Evolutionary conservation across 1,140 invertebrate species (phyloP).

Genomic region (Macrosteles quadrilineatus): DNA sequence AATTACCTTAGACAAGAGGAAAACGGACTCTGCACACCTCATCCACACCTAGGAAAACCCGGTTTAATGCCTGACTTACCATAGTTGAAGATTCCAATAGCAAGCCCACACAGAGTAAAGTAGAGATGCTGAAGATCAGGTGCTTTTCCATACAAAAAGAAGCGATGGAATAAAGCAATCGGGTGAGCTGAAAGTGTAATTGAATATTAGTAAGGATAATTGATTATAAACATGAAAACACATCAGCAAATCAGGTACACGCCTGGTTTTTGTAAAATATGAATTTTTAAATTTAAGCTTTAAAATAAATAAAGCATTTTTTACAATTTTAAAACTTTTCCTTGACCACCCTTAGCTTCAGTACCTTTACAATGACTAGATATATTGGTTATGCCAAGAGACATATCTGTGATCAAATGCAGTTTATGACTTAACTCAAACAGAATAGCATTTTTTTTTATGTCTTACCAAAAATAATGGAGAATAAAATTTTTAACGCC

Average conservation of each 20-base stretch:
- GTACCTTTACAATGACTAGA: not conserved
- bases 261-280: not conserved
- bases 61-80: slow-evolving; percentile 58
- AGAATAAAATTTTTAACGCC: slow-evolving; percentile 67
- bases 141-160: slow-evolving; percentile 57
- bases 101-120: slow-evolving; percentile 68
- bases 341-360: not conserved
- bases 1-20: too few species aligned
- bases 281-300: not conserved
- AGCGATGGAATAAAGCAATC: slow-evolving; percentile 69
- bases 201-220: not conserved
- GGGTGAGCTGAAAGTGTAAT: slow-evolving; percentile 70
- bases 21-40: slow-evolving; percentile 6
- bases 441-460: slow-evolving; percentile 22
- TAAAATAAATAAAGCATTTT: not conserved
- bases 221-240: too few species aligned
- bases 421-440: not conserved
- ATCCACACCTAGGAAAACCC: too few species aligned
- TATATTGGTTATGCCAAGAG: not conserved
- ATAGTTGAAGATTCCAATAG: slow-evolving; percentile 81
- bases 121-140: slow-evolving; percentile 68
- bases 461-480: slow-evolving; percentile 63
- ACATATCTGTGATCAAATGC: not conserved
- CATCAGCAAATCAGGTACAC: too few species aligned
- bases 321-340: not conserved